Conservation (phyloP, 2,888 invertebrate species). For the Drosophila anomelani region DNA sequence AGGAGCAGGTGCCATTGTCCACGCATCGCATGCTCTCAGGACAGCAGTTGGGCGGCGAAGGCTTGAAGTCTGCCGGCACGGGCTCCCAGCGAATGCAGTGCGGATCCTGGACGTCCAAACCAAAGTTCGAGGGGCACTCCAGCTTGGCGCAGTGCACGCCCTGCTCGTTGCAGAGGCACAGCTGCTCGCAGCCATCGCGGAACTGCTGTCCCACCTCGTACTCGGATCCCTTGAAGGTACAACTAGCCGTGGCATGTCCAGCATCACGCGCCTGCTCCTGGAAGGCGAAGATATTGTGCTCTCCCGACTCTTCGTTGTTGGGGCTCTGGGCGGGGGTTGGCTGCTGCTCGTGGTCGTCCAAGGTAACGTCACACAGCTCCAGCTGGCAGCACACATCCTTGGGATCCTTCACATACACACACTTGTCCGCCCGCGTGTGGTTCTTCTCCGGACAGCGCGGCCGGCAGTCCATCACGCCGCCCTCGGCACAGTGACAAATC, state of each 20-base stretch:
- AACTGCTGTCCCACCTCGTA: constrained; percentile 89
- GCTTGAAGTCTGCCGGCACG: constrained; percentile 89
- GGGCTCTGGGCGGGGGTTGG: constrained; percentile 64
- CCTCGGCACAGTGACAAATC: constrained; percentile 90
- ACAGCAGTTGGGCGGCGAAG: constrained; percentile 92
- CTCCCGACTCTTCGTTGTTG: constrained; percentile 56
- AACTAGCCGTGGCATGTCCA: constrained; percentile 54
- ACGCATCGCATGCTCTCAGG: constrained; percentile 91
- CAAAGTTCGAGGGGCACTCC: constrained; percentile 93
- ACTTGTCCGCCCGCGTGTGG: constrained; percentile 88
- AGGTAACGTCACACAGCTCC: constrained; percentile 93
- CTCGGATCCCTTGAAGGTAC: constrained; percentile 78
- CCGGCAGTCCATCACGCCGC: constrained; percentile 90
- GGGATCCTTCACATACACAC: constrained; percentile 92
- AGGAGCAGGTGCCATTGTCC: constrained; percentile 92
- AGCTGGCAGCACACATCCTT: constrained; percentile 93
- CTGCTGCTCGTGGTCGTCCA: constrained; percentile 89
- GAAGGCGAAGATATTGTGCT: constrained; percentile 52
- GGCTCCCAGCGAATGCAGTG: constrained; percentile 95
- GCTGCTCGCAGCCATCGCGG: constrained; percentile 92
- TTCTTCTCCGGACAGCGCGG: constrained; percentile 88
- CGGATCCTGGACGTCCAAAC: constrained; percentile 93
- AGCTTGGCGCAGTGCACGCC: constrained; percentile 92
- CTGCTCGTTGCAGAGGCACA: constrained; percentile 90
- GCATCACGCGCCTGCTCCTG: constrained; percentile 81